Conservation (phyloP, 1,140 invertebrate genomes). For the Diuraphis noxia region DNA sequence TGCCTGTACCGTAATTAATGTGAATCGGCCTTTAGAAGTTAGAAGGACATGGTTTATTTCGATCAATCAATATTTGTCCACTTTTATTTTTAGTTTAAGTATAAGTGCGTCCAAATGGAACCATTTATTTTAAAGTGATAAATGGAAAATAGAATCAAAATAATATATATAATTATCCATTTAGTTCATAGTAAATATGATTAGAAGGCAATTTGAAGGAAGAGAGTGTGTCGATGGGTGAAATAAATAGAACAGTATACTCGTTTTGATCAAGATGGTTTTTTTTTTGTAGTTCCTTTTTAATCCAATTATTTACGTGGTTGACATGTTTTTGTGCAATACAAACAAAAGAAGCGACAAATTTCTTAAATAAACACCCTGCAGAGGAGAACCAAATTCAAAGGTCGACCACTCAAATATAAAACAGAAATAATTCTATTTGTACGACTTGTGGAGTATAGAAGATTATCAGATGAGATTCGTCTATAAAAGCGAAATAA, state of each 20-base stretch:
- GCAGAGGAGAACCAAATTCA: not conserved
- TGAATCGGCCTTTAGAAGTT: too few species aligned
- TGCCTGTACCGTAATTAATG: too few species aligned
- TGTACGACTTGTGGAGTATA: not conserved
- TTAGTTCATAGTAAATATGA: not conserved
- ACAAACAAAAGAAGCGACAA: not conserved
- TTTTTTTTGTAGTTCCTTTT: not conserved
- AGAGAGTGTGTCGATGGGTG: not conserved
- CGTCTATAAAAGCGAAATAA: not conserved
- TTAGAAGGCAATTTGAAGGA: not conserved
- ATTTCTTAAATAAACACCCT: not conserved
- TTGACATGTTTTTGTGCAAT: not conserved
- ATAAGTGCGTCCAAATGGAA: not conserved
- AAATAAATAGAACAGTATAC: not conserved
- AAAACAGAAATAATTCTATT: not conserved
- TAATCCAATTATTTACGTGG: slow-evolving; percentile 24
- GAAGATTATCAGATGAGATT: not conserved
- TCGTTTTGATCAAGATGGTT: not conserved
- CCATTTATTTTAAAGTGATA: not conserved
- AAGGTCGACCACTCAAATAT: not conserved
- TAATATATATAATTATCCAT: not conserved
- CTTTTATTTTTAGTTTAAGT: not conserved
- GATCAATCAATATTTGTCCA: not conserved
- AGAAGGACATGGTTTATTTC: not conserved
- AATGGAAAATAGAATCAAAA: not conserved